Evolutionary conservation across 1,140 invertebrate genomes (phyloP), one percentile per base, ranked within the genome.

Genomic region (Scaptodrosophila lebanonensis): DNA sequence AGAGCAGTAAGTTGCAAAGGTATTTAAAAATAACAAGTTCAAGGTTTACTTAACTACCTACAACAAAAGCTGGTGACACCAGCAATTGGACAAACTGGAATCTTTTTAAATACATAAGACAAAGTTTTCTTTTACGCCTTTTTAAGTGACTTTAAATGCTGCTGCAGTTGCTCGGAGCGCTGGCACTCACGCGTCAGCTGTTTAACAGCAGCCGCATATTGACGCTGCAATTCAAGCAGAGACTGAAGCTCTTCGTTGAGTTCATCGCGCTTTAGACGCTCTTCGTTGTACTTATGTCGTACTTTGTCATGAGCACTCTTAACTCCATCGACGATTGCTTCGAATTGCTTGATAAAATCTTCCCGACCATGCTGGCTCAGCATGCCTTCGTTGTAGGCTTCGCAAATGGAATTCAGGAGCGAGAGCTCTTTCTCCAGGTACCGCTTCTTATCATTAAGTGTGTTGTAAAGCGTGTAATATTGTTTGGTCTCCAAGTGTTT

Each of bases 401-500:
- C 96, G 66, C 96, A 91, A 61, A 99, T 97, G 0, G 97, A 98
- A 89, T 98, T 98, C 3, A 99, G 87, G 30, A 99, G 88, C 13
- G 93, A 91, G 30, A 98, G 89, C 88, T 99, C 97, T 86, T 97
- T 98, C 36, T 92, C 93, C 57, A 98, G 90, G 88, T 98, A 98
- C 17, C 94, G 88, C 86, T 95, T 95, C 2, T 95, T 95, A 88
- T 98, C 97, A 86, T 97, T 93, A n/a, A 99, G 88, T 3, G 95
- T 97, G 88, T 99, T 99, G 86, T 98, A 97, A 44, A 98, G 89
- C 18, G 95, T 97, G 84, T 97, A 99, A 89, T 97, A 98, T 88
- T 98, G 96, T 87, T 98, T 98, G 0, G 97, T 98, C 90, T 99
- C 97, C 84, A 94, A 93, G 77, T 99, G 96, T 76, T 96, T 98